Evolutionary conservation across 2,888 invertebrate species (phyloP).

Genomic region (Zygaena filipendulae): DNA sequence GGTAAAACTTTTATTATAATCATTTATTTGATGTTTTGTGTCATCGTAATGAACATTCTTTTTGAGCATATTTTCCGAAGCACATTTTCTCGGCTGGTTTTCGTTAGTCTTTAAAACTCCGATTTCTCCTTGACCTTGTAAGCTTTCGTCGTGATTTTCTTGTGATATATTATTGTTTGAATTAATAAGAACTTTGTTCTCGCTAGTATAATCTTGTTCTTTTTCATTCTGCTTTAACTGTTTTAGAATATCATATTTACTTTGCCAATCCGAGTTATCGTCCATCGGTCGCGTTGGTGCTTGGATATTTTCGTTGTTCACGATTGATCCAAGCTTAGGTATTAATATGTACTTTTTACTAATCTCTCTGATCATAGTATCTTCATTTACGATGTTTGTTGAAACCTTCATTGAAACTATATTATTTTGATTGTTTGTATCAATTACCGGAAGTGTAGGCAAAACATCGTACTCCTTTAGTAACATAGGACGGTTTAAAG

Average conservation of each 20-base stretch:
- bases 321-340: conserved; percentile 30
- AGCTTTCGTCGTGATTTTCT: background rate
- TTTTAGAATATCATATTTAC: conserved; percentile 52
- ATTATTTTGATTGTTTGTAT: no score
- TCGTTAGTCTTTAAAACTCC: background rate
- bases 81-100: background rate
- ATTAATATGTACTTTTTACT: conserved; percentile 53
- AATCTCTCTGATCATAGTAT: conserved; percentile 36
- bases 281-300: conserved; percentile 12
- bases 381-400: conserved; percentile 29
- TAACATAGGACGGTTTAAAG: no score
- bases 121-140: conserved; percentile 6
- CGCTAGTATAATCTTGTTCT: conserved; percentile 16
- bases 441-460: no score
- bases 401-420: no score
- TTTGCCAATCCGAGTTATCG: conserved; percentile 43
- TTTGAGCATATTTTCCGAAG: background rate
- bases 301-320: conserved; percentile 17
- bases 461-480: no score
- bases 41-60: background rate
- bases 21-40: background rate
- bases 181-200: background rate
- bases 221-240: conserved; percentile 39
- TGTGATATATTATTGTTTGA: background rate
- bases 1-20: background rate